phyloP scores from a whole-genome alignment of 2,797 vertebrate species.

The Chelonia mydas region DNA sequence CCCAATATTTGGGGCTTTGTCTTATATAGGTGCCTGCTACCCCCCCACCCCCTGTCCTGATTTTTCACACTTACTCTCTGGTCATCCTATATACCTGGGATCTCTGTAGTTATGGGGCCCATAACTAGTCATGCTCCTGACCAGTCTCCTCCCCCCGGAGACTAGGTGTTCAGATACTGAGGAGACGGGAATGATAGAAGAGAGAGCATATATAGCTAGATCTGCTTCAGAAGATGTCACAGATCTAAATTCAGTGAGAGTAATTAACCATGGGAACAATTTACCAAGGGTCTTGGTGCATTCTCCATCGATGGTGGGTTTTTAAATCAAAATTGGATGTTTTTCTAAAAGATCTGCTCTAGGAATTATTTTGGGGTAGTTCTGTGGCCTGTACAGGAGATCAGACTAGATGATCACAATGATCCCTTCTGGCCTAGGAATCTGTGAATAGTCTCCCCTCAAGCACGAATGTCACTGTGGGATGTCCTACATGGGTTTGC shows the following conservation, averaged over 20 bases:
- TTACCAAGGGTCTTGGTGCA: neutral
- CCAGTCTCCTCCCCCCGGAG: neutral
- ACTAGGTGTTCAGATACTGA: accelerated
- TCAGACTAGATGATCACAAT: neutral
- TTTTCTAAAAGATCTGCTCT: neutral
- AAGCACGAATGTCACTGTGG: neutral
- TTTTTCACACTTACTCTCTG: too few relatives aligned
- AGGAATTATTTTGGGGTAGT: neutral
- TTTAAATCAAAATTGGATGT: neutral
- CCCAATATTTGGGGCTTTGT: too few relatives aligned
- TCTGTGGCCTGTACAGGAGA: neutral
- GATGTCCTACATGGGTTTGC: neutral
- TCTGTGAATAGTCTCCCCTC: neutral
- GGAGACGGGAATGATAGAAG: accelerated
- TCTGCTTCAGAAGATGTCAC: neutral
- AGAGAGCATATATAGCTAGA: neutral
- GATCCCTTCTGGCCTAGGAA: neutral
- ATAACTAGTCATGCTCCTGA: neutral
- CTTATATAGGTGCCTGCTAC: too few relatives aligned
- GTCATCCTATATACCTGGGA: neutral
- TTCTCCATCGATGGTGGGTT: neutral
- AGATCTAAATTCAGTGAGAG: neutral
- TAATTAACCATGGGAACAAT: neutral
- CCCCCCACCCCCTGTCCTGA: too few relatives aligned
- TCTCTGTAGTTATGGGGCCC: neutral